phyloP scores from a whole-genome alignment of 2,888 invertebrate species.

The Rhabditophanes sp. region DNA sequence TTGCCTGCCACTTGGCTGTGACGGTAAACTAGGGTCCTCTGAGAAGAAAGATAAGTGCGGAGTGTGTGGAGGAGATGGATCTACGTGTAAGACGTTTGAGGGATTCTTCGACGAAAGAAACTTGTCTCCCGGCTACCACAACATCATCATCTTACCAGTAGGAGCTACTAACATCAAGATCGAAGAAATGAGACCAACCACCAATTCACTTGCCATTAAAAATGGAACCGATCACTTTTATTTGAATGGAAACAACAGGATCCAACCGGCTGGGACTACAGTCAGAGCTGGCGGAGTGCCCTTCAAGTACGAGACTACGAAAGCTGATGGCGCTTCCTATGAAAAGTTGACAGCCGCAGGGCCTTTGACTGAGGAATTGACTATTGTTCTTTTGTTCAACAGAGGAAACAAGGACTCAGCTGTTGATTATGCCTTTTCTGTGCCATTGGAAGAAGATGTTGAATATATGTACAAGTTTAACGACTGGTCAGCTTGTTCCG shows the following conservation, averaged over 20 bases:
- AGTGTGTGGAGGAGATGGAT: conserved; percentile 73
- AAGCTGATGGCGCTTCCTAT: conserved; percentile 64
- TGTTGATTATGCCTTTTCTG: conserved; percentile 72
- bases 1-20: conserved; percentile 85
- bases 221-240: conserved; percentile 68
- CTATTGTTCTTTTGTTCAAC: conserved; percentile 56
- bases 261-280: no score
- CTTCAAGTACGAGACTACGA: conserved; percentile 70
- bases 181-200: conserved; percentile 62
- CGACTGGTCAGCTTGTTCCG: conserved; percentile 64
- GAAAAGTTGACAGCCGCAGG: conserved; percentile 69
- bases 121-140: conserved; percentile 63
- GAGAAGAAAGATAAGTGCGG: conserved; percentile 75
- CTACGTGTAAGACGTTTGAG: conserved; percentile 61
- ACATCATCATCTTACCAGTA: conserved; percentile 70
- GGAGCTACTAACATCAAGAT: conserved; percentile 79
- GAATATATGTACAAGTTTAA: conserved; percentile 66
- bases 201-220: conserved; percentile 75
- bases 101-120: conserved; percentile 54
- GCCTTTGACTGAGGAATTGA: conserved; percentile 61
- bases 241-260: conserved; percentile 81
- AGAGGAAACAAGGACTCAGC: conserved; percentile 56
- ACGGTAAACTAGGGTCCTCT: conserved; percentile 74
- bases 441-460: conserved; percentile 57
- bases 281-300: conserved; percentile 65